These are phyloP conservation scores for Pogona vitticeps DNA, from an alignment of 2,113 vertebrate genomes.

Conservation along the genomic window DNA sequence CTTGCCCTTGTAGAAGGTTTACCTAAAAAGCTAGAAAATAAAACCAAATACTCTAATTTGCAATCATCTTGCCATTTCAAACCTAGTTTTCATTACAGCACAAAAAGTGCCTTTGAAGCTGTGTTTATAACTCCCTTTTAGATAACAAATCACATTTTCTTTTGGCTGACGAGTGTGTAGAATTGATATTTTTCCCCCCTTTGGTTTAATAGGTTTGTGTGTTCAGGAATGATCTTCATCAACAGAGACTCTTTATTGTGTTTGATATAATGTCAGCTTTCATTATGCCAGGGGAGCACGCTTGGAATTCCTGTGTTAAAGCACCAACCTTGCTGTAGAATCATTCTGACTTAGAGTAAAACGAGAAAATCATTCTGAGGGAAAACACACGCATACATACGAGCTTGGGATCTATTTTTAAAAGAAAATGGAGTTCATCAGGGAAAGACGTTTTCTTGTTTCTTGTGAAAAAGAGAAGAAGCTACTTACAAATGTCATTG, in stretches of 20 bases:
- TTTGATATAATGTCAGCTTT: constrained; percentile 99
- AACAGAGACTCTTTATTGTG: constrained; percentile 97
- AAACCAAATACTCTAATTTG: constrained; percentile 77
- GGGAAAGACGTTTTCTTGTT: fast-evolving
- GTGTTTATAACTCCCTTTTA: constrained; percentile 81
- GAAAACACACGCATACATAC: not conserved
- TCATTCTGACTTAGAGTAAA: constrained; percentile 57
- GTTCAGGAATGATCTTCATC: constrained; percentile 95
- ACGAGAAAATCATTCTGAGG: constrained; percentile 58
- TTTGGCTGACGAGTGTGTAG: constrained; percentile 78
- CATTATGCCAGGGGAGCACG: constrained; percentile 82
- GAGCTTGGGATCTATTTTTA: not conserved
- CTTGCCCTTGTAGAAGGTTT: constrained; percentile 77
- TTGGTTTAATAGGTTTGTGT: constrained; percentile 86
- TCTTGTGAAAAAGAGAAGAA: fast-evolving
- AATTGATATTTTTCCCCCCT: constrained; percentile 76
- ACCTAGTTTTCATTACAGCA: constrained; percentile 77
- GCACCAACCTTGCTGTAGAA: constrained; percentile 70
- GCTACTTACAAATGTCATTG: fast-evolving
- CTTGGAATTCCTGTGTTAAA: constrained; percentile 80
- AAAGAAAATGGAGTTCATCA: not conserved
- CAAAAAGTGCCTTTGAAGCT: constrained; percentile 77
- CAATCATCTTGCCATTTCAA: constrained; percentile 74
- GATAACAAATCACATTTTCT: constrained; percentile 83
- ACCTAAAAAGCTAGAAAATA: constrained; percentile 73